Conservation (phyloP, 1,140 invertebrate genomes). For the Drosophila paulistorum region DNA sequence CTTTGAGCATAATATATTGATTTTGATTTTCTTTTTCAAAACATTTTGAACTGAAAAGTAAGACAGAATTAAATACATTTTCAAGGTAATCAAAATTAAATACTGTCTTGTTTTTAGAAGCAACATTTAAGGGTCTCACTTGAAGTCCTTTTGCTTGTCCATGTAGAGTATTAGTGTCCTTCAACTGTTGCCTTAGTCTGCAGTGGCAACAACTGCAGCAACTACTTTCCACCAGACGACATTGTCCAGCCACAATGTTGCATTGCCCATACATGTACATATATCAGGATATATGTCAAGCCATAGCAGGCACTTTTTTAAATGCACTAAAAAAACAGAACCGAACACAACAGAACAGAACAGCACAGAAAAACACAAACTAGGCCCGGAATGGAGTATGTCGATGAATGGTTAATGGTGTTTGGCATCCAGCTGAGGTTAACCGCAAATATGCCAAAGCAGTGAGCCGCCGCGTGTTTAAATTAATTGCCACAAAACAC, state of each 20-base stretch:
- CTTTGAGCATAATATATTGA: too few relatives aligned
- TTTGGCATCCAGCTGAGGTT: slow-evolving; percentile 36
- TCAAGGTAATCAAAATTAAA: too few relatives aligned
- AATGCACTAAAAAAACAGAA: background rate
- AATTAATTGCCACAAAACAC: slow-evolving; percentile 79
- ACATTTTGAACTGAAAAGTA: too few relatives aligned
- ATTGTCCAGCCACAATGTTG: slow-evolving; percentile 32
- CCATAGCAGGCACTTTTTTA: slow-evolving; percentile 21
- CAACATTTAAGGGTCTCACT: background rate
- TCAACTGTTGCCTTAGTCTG: slow-evolving; percentile 61
- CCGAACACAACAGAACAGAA: too few relatives aligned
- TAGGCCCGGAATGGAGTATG: background rate
- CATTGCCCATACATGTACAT: slow-evolving; percentile 37
- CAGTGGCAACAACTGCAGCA: slow-evolving; percentile 35
- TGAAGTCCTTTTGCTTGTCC: slow-evolving; percentile 13
- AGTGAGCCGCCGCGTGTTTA: slow-evolving; percentile 61
- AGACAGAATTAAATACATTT: too few relatives aligned
- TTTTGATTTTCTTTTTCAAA: too few relatives aligned
- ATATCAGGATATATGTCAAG: slow-evolving; percentile 67
- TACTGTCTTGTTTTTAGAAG: background rate
- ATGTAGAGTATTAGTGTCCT: slow-evolving; percentile 51
- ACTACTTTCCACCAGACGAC: slow-evolving; percentile 41
- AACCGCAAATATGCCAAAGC: slow-evolving; percentile 77
- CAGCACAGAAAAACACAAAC: background rate
- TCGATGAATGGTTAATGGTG: slow-evolving; percentile 9